Evolutionary conservation across 2,797 vertebrate genomes (phyloP).

Genomic region (Clarias laeviceps): DNA sequence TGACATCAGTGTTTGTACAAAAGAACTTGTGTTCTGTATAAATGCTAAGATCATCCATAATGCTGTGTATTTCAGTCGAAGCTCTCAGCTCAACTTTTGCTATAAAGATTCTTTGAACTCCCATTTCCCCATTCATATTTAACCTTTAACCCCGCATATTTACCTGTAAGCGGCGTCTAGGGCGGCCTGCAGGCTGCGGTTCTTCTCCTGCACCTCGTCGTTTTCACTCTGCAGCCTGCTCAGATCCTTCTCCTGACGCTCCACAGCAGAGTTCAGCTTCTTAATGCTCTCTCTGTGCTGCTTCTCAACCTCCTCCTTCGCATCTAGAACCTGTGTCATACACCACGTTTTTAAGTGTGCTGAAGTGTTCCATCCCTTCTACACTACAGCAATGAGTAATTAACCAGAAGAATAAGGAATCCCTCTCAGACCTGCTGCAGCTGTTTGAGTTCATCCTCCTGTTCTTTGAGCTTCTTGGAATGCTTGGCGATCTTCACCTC

Average conservation of each 20-base stretch:
- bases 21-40: background rate
- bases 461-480: slow-evolving; percentile 85
- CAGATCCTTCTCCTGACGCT: slow-evolving; percentile 89
- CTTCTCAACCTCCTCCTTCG: slow-evolving; percentile 94
- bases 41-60: slow-evolving; percentile 3
- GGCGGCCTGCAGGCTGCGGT: slow-evolving; percentile 88
- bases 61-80: background rate
- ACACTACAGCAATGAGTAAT: background rate
- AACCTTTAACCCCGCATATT: slow-evolving; percentile 43
- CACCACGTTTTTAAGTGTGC: background rate
- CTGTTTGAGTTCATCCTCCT: slow-evolving; percentile 88
- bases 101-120: background rate
- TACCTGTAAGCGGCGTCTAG: slow-evolving; percentile 93
- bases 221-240: slow-evolving; percentile 77
- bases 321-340: slow-evolving; percentile 85
- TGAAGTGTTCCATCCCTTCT: background rate
- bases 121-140: background rate
- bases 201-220: slow-evolving; percentile 89
- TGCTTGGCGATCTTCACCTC: slow-evolving; percentile 82
- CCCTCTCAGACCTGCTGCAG: slow-evolving; percentile 83
- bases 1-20: slow-evolving; percentile 16
- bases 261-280: slow-evolving; percentile 88
- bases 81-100: background rate
- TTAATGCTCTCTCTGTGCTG: slow-evolving; percentile 96
- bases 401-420: background rate